phyloP scores from a whole-genome alignment of 2,113 vertebrate genomes.

The Diadophis punctatus region DNA sequence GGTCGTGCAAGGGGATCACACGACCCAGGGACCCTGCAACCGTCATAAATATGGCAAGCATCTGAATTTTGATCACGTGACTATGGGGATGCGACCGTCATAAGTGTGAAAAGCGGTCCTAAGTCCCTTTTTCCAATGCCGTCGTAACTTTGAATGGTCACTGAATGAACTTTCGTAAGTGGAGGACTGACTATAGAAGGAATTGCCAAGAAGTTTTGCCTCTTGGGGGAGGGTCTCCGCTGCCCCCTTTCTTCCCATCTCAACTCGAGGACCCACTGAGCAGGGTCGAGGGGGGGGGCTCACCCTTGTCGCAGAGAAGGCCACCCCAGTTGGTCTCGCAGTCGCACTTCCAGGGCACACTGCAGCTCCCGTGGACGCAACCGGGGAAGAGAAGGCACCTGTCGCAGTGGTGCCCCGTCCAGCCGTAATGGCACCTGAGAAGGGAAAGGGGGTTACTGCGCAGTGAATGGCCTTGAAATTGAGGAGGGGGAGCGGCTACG shows the following conservation, averaged over 20 bases:
- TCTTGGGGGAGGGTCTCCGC: neutral
- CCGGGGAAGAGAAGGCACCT: slow-evolving; percentile 75
- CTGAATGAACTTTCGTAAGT: no score
- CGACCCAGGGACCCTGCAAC: no score
- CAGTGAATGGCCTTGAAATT: neutral
- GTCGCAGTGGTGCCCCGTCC: slow-evolving; percentile 73
- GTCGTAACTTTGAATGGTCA: no score
- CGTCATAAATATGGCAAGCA: no score
- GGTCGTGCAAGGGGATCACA: no score
- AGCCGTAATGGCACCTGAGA: slow-evolving; percentile 78
- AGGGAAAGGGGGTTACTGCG: neutral
- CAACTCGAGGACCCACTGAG: no score
- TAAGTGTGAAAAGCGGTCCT: no score
- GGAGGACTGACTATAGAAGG: neutral
- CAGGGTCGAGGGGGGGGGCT: neutral
- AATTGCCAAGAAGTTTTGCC: neutral
- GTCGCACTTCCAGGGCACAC: slow-evolving; percentile 77
- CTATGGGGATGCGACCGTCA: no score
- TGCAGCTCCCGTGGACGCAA: slow-evolving; percentile 76
- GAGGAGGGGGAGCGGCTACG: neutral
- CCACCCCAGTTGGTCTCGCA: slow-evolving; percentile 83
- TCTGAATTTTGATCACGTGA: no score
- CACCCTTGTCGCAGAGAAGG: slow-evolving; percentile 82
- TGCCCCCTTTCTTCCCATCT: neutral
- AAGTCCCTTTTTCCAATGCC: no score